These are phyloP conservation scores for Copidosoma aretas DNA, from an alignment of 2,888 invertebrate genomes.

Conservation along the genomic window DNA sequence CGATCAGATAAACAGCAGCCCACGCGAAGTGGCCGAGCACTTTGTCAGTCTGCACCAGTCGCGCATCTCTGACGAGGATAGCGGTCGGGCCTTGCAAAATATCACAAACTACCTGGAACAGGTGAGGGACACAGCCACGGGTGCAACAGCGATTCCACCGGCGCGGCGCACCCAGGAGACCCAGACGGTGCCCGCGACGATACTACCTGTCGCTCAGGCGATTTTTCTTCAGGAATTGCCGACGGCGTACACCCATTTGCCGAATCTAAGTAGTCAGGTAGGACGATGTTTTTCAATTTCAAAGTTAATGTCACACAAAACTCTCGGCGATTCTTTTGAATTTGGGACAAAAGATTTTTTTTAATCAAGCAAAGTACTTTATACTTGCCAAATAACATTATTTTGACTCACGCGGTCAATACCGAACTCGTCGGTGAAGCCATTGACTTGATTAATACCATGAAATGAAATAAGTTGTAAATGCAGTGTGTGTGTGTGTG, in stretches of 20 bases:
- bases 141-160: constrained; percentile 52
- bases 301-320: too few species aligned
- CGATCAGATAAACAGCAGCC: constrained; percentile 56
- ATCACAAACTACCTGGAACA: constrained; percentile 52
- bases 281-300: too few species aligned
- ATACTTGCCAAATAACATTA: too few species aligned
- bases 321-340: too few species aligned
- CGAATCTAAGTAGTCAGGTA: constrained; percentile 39
- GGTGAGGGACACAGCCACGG: constrained; percentile 57
- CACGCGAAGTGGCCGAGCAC: constrained; percentile 58
- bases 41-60: constrained; percentile 58
- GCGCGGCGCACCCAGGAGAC: constrained; percentile 59
- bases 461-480: too few species aligned
- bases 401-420: too few species aligned
- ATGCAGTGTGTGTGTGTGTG: too few species aligned
- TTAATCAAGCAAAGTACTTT: too few species aligned
- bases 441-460: too few species aligned
- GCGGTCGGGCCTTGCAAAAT: constrained; percentile 34
- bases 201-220: constrained; percentile 50
- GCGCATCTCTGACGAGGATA: constrained; percentile 52
- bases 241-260: constrained; percentile 49
- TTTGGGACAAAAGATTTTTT: too few species aligned
- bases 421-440: too few species aligned
- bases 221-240: constrained; percentile 54
- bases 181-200: constrained; percentile 55